Conservation (phyloP, 2,888 invertebrate genomes). For the Elmis aenea region DNA sequence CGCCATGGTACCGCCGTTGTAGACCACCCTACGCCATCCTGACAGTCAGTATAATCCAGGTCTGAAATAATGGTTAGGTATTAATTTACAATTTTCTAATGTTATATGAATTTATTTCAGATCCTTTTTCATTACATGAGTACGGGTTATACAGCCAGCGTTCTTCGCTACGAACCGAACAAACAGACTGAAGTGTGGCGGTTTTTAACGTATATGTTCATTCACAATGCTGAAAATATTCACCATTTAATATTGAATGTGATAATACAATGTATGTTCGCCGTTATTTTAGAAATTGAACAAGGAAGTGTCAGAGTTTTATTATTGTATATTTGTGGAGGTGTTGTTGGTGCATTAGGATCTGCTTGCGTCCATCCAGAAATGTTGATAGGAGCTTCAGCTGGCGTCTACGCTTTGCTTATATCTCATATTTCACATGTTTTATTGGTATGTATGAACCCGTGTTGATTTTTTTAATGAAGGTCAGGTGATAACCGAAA, state of each 20-base stretch:
- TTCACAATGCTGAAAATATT: conserved; percentile 73
- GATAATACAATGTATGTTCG: conserved; percentile 55
- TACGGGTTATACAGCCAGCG: background rate
- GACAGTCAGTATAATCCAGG: conserved; percentile 38
- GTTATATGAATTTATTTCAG: no score
- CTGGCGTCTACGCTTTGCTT: conserved; percentile 84
- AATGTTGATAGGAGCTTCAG: conserved; percentile 82
- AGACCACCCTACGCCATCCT: conserved; percentile 38
- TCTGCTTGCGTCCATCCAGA: conserved; percentile 72
- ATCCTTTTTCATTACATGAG: background rate
- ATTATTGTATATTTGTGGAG: conserved; percentile 69
- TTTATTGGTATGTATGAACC: conserved; percentile 54
- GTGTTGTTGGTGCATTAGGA: conserved; percentile 69
- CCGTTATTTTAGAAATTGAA: conserved; percentile 59
- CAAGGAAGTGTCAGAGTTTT: conserved; percentile 70
- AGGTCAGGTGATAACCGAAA: no score
- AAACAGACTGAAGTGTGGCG: conserved; percentile 72
- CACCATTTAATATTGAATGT: conserved; percentile 75
- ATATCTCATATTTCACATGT: conserved; percentile 84
- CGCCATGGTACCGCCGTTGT: conserved; percentile 24
- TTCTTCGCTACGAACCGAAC: conserved; percentile 60
- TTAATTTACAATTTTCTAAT: background rate
- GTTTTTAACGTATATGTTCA: conserved; percentile 70
- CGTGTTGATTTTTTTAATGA: background rate
- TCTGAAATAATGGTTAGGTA: conserved; percentile 21